Evolutionary conservation across 2,113 vertebrate species (phyloP).

Genomic region (Leptobrachium ailaonicum): DNA sequence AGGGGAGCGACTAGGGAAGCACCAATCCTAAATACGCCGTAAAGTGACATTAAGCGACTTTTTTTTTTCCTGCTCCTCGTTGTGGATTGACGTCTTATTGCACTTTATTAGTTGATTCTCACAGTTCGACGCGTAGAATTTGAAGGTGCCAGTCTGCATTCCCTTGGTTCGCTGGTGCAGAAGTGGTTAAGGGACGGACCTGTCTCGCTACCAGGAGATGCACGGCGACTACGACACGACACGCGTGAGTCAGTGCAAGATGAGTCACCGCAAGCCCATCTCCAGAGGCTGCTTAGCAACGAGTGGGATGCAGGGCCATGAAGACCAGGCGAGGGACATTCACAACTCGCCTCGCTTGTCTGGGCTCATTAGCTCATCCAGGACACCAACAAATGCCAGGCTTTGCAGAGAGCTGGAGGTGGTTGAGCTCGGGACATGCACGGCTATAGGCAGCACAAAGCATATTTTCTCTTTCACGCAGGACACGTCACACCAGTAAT

Average conservation of each 20-base stretch:
- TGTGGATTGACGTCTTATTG: too few relatives aligned
- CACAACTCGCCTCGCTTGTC: neutral
- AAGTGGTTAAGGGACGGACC: constrained; percentile 1
- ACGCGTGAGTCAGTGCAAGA: constrained; percentile 23
- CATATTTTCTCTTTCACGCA: too few relatives aligned
- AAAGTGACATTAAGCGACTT: too few relatives aligned
- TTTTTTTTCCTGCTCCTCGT: too few relatives aligned
- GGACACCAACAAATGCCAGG: neutral
- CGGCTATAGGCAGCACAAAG: too few relatives aligned
- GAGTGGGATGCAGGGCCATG: constrained; percentile 9
- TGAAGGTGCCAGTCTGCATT: too few relatives aligned
- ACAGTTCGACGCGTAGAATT: too few relatives aligned
- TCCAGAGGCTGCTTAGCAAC: constrained; percentile 35
- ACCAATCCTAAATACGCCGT: too few relatives aligned
- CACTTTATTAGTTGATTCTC: too few relatives aligned
- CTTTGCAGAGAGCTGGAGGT: neutral
- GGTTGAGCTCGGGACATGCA: too few relatives aligned
- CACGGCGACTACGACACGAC: neutral
- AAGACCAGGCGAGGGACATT: neutral
- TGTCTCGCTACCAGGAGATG: neutral
- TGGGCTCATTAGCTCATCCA: neutral
- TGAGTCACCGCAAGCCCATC: constrained; percentile 23
- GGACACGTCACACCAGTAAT: too few relatives aligned
- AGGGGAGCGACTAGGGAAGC: too few relatives aligned
- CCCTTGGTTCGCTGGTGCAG: neutral